Evolutionary conservation across 1,140 invertebrate species (phyloP), one percentile per base, ranked within the genome.

Genomic region (Lycorma delicatula): DNA sequence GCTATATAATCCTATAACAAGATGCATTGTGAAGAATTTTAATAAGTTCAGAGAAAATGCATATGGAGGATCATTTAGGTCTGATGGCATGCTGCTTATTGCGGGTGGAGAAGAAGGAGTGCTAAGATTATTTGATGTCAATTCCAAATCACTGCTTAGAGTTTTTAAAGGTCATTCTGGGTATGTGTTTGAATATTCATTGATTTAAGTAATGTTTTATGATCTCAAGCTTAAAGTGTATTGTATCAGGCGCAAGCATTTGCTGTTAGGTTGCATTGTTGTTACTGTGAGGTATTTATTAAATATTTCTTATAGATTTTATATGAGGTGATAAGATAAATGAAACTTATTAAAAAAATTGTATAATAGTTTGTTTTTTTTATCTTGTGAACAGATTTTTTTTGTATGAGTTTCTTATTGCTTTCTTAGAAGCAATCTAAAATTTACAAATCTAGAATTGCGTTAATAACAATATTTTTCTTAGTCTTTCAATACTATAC

Each of bases 1-100:
- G 77, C 75, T 96, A n/a, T 96, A 94, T 69, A 91, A 91, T 75
- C 83, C 90, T 7, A 83, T 90, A 27, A 93, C 88, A 38, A 89
- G 92, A 74, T 74, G 89, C 56, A 84, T 88, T 0, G 80, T 82
- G 1, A 90, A 90, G 68, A 93, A 89, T 70, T 79, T 95, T 6
- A 91, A 86, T 58, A 81, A 85, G 63, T 97, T 97, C 72, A 81
- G 85, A 67, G 83, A 93, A 71, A 80, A 79, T 49, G 92, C 91
- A 0, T 93, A 90, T 73, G 90, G 92, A 20, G 93, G 84, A 1
- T 80, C 80, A 18, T 97, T 93, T 71, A 79, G 93, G 23, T 78
- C 79, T 58, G 93, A 97, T 80, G 93, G 93, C 0, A 80, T 81
- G 64, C 71, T 97, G 0, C 64, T 98, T 22, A 86, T 85, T 62